phyloP scores from a whole-genome alignment of 2,113 vertebrate genomes.

The Catharus minimus region DNA sequence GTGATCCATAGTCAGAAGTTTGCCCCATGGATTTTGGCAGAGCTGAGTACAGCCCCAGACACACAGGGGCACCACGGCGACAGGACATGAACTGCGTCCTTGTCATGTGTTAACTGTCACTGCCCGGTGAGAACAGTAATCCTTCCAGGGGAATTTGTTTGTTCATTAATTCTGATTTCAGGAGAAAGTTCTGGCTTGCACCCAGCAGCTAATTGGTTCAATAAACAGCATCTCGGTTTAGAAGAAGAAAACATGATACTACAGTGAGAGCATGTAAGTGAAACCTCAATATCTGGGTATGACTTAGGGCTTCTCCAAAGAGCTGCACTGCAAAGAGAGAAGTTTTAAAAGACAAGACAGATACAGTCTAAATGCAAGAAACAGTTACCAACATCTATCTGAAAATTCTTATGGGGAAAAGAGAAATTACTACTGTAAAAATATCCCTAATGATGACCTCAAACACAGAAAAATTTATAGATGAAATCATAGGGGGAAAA shows the following conservation, averaged over 20 bases:
- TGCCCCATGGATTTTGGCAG: neutral
- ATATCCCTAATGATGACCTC: neutral
- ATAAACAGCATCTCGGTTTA: constrained; percentile 27
- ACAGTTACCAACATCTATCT: neutral
- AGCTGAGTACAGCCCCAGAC: rapidly evolving
- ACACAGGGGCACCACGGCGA: rapidly evolving
- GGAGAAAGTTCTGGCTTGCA: constrained; percentile 55
- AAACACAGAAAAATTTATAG: neutral
- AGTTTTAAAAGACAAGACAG: neutral
- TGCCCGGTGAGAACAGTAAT: neutral
- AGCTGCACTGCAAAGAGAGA: neutral
- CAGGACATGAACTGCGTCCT: rapidly evolving
- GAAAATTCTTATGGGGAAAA: neutral
- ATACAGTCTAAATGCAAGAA: neutral
- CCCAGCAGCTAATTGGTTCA: constrained; percentile 61
- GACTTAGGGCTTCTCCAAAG: neutral
- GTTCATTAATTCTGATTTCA: constrained; percentile 54
- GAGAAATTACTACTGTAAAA: neutral
- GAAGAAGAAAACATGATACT: constrained; percentile 12
- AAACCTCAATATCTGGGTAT: neutral
- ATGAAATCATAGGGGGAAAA: neutral
- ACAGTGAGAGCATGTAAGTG: neutral
- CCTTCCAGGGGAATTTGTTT: constrained; percentile 14
- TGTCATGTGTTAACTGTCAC: neutral
- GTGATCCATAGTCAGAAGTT: neutral